Percentiles rank a stretch among this genome's conserved stretches.
phyloP scores from a whole-genome alignment of 2,797 vertebrate genomes.

The Aselliscus stoliczkanus region DNA sequence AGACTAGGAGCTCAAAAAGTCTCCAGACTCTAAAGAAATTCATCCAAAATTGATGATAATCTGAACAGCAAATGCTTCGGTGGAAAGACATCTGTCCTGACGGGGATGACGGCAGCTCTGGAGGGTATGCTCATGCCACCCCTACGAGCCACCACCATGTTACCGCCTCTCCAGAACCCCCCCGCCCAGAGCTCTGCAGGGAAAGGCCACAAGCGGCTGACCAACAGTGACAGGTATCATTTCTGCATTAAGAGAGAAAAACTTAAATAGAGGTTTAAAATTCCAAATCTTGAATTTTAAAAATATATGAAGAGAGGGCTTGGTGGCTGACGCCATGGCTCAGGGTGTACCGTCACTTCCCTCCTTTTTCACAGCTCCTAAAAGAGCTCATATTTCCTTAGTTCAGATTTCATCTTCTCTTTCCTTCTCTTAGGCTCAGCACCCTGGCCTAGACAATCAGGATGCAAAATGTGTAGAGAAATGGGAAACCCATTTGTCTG shows the following conservation, averaged over 20 bases:
- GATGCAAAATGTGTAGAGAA: neutral
- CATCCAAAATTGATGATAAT: too few species aligned
- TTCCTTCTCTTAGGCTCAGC: neutral
- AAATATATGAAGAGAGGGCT: neutral
- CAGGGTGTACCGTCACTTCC: neutral
- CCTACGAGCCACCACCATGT: neutral
- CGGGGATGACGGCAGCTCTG: fast-evolving
- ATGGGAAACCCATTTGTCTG: neutral
- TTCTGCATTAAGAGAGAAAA: neutral
- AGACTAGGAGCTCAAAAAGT: neutral
- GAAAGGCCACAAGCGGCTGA: neutral
- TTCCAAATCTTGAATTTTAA: neutral
- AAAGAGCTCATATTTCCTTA: neutral
- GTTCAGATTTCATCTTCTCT: neutral
- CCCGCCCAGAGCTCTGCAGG: neutral
- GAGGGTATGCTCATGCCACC: neutral
- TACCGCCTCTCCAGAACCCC: neutral
- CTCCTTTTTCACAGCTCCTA: neutral
- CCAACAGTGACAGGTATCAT: neutral
- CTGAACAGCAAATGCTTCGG: neutral
- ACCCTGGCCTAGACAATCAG: neutral
- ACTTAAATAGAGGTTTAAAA: neutral
- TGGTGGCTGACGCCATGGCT: neutral
- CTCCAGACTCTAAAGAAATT: neutral
- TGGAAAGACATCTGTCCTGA: neutral